Evolutionary conservation across 2,888 invertebrate genomes (phyloP).

Genomic region (Cataglyphis livida): DNA sequence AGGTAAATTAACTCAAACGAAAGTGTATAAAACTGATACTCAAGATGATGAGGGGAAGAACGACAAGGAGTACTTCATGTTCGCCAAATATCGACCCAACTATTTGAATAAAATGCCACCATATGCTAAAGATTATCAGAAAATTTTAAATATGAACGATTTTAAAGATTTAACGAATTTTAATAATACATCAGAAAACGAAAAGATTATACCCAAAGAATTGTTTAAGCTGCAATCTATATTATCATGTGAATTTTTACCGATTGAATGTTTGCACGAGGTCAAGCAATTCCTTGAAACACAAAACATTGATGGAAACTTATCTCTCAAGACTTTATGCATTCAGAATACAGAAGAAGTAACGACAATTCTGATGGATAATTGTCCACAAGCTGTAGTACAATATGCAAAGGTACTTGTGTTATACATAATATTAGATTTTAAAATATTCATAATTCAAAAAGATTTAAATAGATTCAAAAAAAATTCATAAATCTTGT

Average conservation of each 20-base stretch:
- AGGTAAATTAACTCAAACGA: conserved; percentile 85
- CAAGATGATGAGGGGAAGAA: conserved; percentile 65
- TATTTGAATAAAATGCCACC: conserved; percentile 87
- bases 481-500: conserved; percentile 6
- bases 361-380: conserved; percentile 87
- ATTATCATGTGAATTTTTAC: conserved; percentile 87
- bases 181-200: conserved; percentile 64
- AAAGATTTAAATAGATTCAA: too few relatives aligned
- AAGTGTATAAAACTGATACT: conserved; percentile 76
- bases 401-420: conserved; percentile 89
- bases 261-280: conserved; percentile 87
- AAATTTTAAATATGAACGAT: conserved; percentile 71
- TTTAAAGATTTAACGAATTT: conserved; percentile 70
- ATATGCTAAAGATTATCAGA: conserved; percentile 78
- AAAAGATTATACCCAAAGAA: conserved; percentile 75
- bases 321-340: conserved; percentile 86
- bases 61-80: conserved; percentile 84
- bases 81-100: conserved; percentile 85
- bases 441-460: neutral
- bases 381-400: conserved; percentile 88
- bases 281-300: conserved; percentile 88
- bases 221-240: conserved; percentile 87
- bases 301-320: conserved; percentile 87
- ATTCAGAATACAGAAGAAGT: conserved; percentile 86
- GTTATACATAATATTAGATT: neutral